Evolutionary conservation across 2,797 vertebrate genomes (phyloP).

Genomic region (Manis crassicaudata): DNA sequence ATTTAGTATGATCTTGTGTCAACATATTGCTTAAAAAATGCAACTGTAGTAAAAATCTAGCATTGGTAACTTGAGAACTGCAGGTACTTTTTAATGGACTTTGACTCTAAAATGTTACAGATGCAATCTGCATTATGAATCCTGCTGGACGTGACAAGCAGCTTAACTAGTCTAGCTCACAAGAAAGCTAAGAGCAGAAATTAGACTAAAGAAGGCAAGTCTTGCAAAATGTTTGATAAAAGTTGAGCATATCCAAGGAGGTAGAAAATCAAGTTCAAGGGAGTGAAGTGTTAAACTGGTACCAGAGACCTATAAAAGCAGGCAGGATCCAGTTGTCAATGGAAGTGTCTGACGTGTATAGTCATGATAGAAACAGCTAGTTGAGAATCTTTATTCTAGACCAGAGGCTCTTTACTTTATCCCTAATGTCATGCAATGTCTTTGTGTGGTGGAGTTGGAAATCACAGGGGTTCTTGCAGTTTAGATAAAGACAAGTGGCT

Average conservation of each 20-base stretch:
- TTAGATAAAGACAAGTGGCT: neutral
- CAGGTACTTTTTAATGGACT: neutral
- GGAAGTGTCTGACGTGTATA: neutral
- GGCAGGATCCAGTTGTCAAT: neutral
- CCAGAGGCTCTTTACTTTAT: neutral
- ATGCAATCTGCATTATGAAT: constrained; percentile 3
- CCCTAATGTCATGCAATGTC: neutral
- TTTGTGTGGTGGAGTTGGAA: neutral
- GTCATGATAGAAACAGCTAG: neutral
- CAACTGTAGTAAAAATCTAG: constrained; percentile 1
- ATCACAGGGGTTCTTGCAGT: neutral
- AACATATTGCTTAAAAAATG: constrained; percentile 44
- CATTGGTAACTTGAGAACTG: neutral
- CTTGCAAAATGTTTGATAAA: neutral
- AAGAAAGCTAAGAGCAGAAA: neutral
- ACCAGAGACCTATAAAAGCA: neutral
- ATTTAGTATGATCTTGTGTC: neutral
- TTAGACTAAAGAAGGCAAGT: neutral
- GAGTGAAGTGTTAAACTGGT: neutral
- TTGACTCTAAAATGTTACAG: constrained; percentile 17
- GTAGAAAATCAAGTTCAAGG: neutral
- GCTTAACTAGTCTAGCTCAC: neutral
- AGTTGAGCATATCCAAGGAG: neutral
- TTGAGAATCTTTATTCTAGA: neutral
- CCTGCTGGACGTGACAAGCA: neutral